Conservation (phyloP, 37 sponge, comb jelly and placozoan species). For the Crambe crambe region DNA sequence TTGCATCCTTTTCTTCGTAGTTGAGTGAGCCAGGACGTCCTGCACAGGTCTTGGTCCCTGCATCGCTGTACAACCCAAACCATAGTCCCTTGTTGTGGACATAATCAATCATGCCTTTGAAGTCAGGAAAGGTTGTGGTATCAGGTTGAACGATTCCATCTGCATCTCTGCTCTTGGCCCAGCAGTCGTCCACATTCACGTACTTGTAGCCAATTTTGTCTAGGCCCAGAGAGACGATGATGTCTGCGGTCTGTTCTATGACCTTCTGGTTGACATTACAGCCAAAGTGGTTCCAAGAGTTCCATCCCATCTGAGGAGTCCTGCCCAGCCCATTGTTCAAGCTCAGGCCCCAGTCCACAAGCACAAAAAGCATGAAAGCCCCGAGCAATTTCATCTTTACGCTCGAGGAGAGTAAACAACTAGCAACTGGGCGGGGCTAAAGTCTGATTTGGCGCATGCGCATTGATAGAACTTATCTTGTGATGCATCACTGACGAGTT, state of each 20-base stretch:
- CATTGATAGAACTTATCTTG: too few species aligned
- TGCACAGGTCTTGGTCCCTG: constrained; percentile 79
- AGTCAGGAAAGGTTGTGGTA: constrained; percentile 65
- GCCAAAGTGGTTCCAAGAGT: constrained; percentile 82
- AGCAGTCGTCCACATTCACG: constrained; percentile 90
- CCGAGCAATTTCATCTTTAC: too few species aligned
- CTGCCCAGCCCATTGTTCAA: constrained; percentile 78
- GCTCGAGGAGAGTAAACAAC: too few species aligned
- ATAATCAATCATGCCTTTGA: constrained; percentile 69
- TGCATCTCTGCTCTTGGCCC: constrained; percentile 50
- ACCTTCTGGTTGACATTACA: constrained; percentile 60
- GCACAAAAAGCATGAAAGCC: too few species aligned
- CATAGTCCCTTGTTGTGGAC: constrained; percentile 74
- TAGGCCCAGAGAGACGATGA: constrained; percentile 49
- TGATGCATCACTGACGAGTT: too few species aligned
- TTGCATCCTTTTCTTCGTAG: constrained; percentile 71
- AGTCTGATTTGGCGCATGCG: too few species aligned
- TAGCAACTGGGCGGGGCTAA: too few species aligned
- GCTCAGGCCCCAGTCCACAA: neutral
- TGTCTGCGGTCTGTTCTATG: constrained; percentile 55
- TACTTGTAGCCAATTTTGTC: constrained; percentile 70
- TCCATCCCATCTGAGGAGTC: constrained; percentile 88
- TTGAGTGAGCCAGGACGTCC: constrained; percentile 70
- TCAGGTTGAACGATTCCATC: constrained; percentile 60
- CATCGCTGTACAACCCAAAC: constrained; percentile 90